Base-by-base conservation (phyloP, 2,113 vertebrate species). In the Engystomops pustulosus region DNA sequence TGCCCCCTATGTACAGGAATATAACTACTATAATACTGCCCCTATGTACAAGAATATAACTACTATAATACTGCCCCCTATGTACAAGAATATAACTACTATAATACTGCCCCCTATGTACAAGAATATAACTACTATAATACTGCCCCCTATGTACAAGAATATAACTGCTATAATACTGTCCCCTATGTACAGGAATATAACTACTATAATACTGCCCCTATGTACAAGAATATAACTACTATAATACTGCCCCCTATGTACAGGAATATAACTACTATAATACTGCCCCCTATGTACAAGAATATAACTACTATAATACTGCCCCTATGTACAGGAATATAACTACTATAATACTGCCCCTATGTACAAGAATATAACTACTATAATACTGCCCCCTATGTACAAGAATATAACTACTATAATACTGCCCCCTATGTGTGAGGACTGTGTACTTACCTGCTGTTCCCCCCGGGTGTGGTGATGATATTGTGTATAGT, bases 171-270 rank as follows among this genome's bases (percentile, higher is more conserved):
- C 62, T 67, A 36, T 67, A 67, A 67, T 67, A 67, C 62, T 32
- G 17, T 30, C 23, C 1, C 62, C 62, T 67, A 67, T 36, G 4
- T 36, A 67, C 62, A 36, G 3, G 62, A 67, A 67, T 67, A 67
- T 67, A 67, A 67, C 62, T 15, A 30, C 25, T 30, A 62, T 62
- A 62, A 27, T 62, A 30, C 55, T 60, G 58, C 58, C 4, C 58
- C 62, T 67, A 67, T 36, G 5, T 17, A 49, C 62, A 34, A 67
- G 62, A 67, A 67, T 65, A 67, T 67, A 67, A 67, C 62, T 18
- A 67, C 62, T 67, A 67, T 67, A 67, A 67, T 67, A 67, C 62
- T 67, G 62, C 62, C 1, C n/a, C 30, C 62, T 67, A 67, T 34
- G 4, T 67, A 67, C 62, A 67, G 8, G 30, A 67, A 34, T 67